Evolutionary conservation across 2,888 invertebrate genomes (phyloP).

Genomic region (Craniophora ligustri): DNA sequence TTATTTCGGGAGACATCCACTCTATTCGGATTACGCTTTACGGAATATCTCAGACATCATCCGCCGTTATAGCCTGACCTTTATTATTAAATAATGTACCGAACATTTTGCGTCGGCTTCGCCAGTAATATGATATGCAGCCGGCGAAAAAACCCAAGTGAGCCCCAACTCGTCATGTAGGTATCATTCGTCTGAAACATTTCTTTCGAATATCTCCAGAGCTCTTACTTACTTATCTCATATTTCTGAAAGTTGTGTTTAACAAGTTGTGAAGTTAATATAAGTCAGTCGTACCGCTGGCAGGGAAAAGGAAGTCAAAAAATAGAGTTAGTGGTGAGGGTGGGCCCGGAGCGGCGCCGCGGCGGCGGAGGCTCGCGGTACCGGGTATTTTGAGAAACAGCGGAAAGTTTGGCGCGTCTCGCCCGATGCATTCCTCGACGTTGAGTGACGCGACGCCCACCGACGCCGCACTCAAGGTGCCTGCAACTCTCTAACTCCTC

Average conservation of each 20-base stretch:
- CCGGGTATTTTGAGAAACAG: conserved; percentile 63
- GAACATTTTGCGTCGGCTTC: conserved; percentile 50
- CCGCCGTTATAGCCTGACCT: conserved; percentile 59
- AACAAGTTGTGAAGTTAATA: conserved; percentile 84
- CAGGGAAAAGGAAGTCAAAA: conserved; percentile 77
- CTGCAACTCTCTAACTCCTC: conserved; percentile 43
- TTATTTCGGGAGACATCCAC: conserved; percentile 73
- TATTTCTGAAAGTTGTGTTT: conserved; percentile 82
- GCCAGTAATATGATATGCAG: conserved; percentile 65
- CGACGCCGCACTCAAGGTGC: conserved; percentile 43
- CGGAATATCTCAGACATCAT: conserved; percentile 64
- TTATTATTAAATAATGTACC: conserved; percentile 70
- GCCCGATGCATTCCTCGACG: conserved; percentile 39
- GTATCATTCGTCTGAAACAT: conserved; percentile 64
- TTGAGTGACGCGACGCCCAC: conserved; percentile 43
- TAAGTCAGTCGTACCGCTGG: conserved; percentile 76
- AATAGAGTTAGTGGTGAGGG: conserved; percentile 76
- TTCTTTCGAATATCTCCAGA: conserved; percentile 74
- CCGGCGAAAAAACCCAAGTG: conserved; percentile 63
- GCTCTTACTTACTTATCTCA: conserved; percentile 75
- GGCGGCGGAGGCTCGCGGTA: conserved; percentile 59
- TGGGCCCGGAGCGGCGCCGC: conserved; percentile 74
- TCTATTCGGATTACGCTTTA: conserved; percentile 68
- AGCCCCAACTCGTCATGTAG: conserved; percentile 62
- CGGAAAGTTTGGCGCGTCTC: conserved; percentile 38